Base-by-base conservation (phyloP, 1,140 invertebrate genomes). In the Mylabris phalerata region DNA sequence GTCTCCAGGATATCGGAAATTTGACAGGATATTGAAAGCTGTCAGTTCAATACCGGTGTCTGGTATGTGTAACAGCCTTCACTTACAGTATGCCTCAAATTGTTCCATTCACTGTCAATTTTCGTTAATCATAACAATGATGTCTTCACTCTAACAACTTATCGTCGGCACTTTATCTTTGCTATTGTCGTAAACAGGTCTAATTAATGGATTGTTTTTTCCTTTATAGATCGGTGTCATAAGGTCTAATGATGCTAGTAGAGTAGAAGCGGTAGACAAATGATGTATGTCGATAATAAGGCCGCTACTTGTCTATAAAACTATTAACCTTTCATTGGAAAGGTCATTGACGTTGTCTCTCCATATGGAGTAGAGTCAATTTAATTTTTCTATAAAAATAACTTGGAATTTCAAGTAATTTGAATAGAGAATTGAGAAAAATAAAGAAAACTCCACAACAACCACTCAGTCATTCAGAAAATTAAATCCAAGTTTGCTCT, bases 1-100 rank as follows among this genome's bases (percentile, higher is more conserved):
- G 46, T 54, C 46, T 54, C 13, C 51, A 11, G 43, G 27, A 54
- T 54, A 54, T 54, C 51, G 51, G 51, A 54, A 54, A 54, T 54
- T 11, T 54, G 51, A 32, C 51, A 54, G 51, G 42, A 54, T 54
- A 54, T 54, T 54, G 51, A 54, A 54, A 54, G 41, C 42, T 46
- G 42, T 46, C 51, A 46, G 42, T 40, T 9, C 27, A 27, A 45
- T 46, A 46, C 3, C 26, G 24, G 7, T 19, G 19, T 19, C 32
- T 32, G 32, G 32, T 32, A 32, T 4, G 7, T 7, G 32, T 32
- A 32, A 32, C 32, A 32, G 7, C 7, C 32, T 32, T 32, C 32
- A 32, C 32, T 32, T 32, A 32, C 4, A 32, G 32, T 4, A 32
- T 32, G 32, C 32, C 7, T n/a, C 3, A 27, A 46, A 54, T 46